phyloP scores from a whole-genome alignment of 1,140 invertebrate species.

The Zaprionus ghesquierei region DNA sequence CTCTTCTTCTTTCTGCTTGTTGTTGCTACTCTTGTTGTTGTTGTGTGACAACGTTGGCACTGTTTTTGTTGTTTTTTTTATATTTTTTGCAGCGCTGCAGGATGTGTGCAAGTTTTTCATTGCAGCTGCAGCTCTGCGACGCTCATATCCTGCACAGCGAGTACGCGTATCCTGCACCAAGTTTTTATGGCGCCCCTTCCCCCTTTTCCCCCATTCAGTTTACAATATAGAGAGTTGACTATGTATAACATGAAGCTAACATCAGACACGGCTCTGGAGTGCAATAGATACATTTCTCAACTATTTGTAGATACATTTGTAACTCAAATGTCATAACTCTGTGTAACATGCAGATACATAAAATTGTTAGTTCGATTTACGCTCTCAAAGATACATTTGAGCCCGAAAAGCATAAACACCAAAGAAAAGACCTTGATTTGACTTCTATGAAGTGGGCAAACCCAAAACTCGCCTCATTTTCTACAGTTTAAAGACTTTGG shows the following conservation, averaged over 20 bases:
- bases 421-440: not conserved
- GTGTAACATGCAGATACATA: no score
- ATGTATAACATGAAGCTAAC: not conserved
- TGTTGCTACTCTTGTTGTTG: slow-evolving; percentile 14
- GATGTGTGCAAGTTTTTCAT: slow-evolving; percentile 59
- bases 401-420: not conserved
- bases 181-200: not conserved
- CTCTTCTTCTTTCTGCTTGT: slow-evolving; percentile 25
- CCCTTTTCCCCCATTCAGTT: not conserved
- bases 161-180: slow-evolving; percentile 23
- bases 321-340: not conserved
- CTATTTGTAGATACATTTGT: not conserved
- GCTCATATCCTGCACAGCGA: slow-evolving; percentile 60
- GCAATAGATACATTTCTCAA: not conserved
- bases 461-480: not conserved
- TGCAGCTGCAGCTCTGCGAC: slow-evolving; percentile 54
- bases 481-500: not conserved
- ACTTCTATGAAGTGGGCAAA: not conserved
- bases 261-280: not conserved
- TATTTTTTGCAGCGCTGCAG: slow-evolving; percentile 18
- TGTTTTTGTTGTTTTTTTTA: slow-evolving; percentile 40
- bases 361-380: no score
- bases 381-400: no score
- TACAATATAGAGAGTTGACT: not conserved
- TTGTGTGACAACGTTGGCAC: slow-evolving; percentile 42